Evolutionary conservation across 2,888 invertebrate genomes (phyloP), one percentile per base, ranked within the genome.

Genomic region (Xestobium rufovillosum): DNA sequence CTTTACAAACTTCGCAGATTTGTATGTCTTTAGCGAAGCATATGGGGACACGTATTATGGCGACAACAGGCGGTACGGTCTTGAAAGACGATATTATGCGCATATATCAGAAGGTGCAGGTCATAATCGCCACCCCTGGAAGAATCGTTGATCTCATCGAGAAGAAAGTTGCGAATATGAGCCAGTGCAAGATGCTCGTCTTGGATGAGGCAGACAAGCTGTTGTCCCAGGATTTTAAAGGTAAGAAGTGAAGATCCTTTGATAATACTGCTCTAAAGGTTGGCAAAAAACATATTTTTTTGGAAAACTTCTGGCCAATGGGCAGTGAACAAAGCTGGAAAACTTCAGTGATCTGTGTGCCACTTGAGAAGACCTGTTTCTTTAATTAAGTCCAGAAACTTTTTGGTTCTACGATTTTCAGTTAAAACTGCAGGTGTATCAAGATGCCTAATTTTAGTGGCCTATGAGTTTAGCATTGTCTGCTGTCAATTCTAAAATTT

Each of bases 91-190:
- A 98, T 70, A 98, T 98, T 66, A 91, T 98, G 87, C 85, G 97
- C 70, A 89, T 98, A 66, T 95, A 95, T 73, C 94, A 97, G 69
- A 92, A 94, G 77, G 96, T 96, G 63, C 98, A 98, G 76, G 83
- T 96, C 52, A 91, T 98, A 60, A 96, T 98, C 65, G 98, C 97
- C 47, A 99, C 98, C 48, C 98, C 98, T 46, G 98, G 98, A 56
- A 84, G 98, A 68, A 97, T 99, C 71, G 80, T 97, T 65, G 98
- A 98, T 79, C 80, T 98, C 68, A 95, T 98, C 90, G 97, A 98
- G 71, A 97, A 98, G 69, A 83, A 87, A 66, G 57, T 64, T 13
- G 65, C 65, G 9, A 85, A 91, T 66, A 90, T 96, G 83, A 85
- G 89, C 55, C 81, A 91, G 60, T 99, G 98, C 77, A 83, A 84